These are phyloP conservation scores for Thecocarcelia acutangulata DNA, from an alignment of 2,888 invertebrate species.

Conservation along the genomic window DNA sequence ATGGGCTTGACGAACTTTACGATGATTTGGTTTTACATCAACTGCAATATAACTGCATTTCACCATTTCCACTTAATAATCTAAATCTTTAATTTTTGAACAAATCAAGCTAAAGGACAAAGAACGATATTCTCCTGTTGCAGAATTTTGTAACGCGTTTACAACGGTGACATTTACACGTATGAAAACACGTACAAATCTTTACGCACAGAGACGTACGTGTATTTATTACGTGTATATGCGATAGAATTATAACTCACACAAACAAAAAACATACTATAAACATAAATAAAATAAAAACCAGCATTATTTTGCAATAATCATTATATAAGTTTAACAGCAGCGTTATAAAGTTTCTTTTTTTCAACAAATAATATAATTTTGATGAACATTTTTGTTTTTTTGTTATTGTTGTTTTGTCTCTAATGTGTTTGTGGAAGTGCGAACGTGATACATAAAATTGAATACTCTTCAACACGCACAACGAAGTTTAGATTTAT, in stretches of 20 bases:
- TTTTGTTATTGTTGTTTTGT: slow-evolving; percentile 48
- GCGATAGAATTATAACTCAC: neutral
- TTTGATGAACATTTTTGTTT: slow-evolving; percentile 20
- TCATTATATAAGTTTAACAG: slow-evolving; percentile 69
- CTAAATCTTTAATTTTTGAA: no score
- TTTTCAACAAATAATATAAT: neutral
- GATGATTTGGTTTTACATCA: no score
- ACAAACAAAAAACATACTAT: neutral
- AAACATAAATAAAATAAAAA: slow-evolving; percentile 29
- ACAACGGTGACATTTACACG: slow-evolving; percentile 15
- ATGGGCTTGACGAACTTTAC: no score
- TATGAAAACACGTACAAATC: slow-evolving; percentile 17
- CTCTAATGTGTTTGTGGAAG: slow-evolving; percentile 71
- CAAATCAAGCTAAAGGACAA: no score
- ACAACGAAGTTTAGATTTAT: slow-evolving; percentile 11
- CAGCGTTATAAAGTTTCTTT: slow-evolving; percentile 47
- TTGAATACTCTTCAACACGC: slow-evolving; percentile 41
- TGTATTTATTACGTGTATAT: slow-evolving; percentile 14
- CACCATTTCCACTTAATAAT: no score
- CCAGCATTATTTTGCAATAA: slow-evolving; percentile 57
- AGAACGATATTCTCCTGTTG: slow-evolving; percentile 7
- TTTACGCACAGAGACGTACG: neutral
- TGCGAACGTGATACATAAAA: slow-evolving; percentile 71
- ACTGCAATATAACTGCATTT: no score
- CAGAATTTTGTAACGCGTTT: slow-evolving; percentile 7